These are phyloP conservation scores for Globia sparganii DNA, from an alignment of 2,888 invertebrate genomes.

Conservation along the genomic window DNA sequence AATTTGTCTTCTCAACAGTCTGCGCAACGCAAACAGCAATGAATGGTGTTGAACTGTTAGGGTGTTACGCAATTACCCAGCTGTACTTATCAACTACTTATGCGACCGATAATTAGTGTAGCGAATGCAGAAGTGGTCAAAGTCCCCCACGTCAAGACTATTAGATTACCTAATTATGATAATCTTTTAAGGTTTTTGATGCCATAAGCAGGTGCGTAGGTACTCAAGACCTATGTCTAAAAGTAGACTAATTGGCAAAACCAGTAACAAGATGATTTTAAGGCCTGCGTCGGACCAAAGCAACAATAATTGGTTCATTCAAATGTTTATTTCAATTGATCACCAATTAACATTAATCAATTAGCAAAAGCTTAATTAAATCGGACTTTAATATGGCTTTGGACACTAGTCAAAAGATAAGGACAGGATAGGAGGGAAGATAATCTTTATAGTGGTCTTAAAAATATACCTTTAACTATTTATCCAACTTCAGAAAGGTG, in stretches of 20 bases:
- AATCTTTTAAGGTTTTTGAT: not conserved
- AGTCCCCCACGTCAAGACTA: slow-evolving; percentile 9
- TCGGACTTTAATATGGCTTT: not conserved
- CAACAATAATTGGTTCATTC: slow-evolving; percentile 21
- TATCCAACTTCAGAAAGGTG: not conserved
- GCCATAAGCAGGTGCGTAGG: not conserved
- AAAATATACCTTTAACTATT: not conserved
- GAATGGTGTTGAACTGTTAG: too few relatives aligned
- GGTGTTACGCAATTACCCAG: too few relatives aligned
- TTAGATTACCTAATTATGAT: slow-evolving; percentile 17
- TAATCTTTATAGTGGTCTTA: slow-evolving; percentile 1
- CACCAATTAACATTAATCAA: slow-evolving; percentile 39
- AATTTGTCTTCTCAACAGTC: too few relatives aligned
- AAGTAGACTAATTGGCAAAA: slow-evolving; percentile 21
- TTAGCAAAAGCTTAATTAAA: slow-evolving; percentile 22
- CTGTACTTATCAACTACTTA: not conserved
- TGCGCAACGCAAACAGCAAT: too few relatives aligned
- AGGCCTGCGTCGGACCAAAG: not conserved
- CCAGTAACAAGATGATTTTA: not conserved
- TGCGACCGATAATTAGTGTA: not conserved
- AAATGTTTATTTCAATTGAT: slow-evolving; percentile 1
- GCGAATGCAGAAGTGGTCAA: not conserved
- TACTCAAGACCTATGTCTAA: not conserved
- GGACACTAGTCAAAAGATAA: not conserved
- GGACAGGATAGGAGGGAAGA: too few relatives aligned